A percentile compares a stretch with the other conserved stretches of the same genome.
Conservation (phyloP, 2,888 invertebrate genomes). For the Oligia strigilis region DNA sequence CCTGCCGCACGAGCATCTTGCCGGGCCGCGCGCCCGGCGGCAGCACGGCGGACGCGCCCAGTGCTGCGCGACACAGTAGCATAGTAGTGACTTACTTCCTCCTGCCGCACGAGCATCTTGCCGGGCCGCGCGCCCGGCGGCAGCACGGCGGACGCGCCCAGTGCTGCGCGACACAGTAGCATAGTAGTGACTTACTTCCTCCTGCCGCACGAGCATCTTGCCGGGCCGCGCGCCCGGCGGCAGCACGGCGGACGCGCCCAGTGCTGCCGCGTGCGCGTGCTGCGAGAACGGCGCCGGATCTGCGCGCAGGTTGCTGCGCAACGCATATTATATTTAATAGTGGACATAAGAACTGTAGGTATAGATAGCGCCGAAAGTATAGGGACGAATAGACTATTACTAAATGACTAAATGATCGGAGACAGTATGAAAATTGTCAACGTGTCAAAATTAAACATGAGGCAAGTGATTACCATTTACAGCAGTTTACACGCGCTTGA, state of each 20-base stretch:
- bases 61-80: too few relatives aligned
- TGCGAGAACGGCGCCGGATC: slow-evolving; percentile 91
- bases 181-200: not conserved
- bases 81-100: too few relatives aligned
- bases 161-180: too few relatives aligned
- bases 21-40: too few relatives aligned
- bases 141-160: slow-evolving; percentile 81
- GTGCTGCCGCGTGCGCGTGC: slow-evolving; percentile 89
- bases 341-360: not conserved
- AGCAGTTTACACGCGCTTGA: not conserved
- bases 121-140: slow-evolving; percentile 21
- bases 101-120: too few relatives aligned
- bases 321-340: not conserved
- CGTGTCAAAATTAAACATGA: not conserved
- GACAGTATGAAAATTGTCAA: not conserved
- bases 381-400: not conserved
- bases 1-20: too few relatives aligned
- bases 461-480: not conserved
- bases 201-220: slow-evolving; percentile 78
- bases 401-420: not conserved
- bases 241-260: slow-evolving; percentile 78
- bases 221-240: slow-evolving; percentile 81
- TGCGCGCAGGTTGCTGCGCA: slow-evolving; percentile 92
- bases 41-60: too few relatives aligned
- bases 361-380: not conserved